Evolutionary conservation across 2,888 invertebrate genomes (phyloP).

Genomic region (Crematogaster levior): DNA sequence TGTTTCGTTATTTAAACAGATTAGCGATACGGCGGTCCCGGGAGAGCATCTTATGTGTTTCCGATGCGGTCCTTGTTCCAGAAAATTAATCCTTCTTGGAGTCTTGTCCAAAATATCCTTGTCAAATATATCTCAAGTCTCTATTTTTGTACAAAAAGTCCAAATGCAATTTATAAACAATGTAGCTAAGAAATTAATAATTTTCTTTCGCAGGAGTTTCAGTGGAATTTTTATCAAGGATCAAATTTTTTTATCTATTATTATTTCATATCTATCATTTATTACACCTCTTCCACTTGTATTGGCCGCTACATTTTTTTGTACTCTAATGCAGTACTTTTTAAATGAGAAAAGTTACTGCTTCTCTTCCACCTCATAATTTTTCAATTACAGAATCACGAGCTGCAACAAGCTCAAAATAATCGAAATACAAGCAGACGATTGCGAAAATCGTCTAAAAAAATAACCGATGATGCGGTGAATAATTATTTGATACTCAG

Average conservation of each 20-base stretch:
- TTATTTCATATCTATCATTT: neutral
- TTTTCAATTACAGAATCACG: conserved; percentile 17
- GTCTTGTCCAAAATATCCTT: conserved; percentile 54
- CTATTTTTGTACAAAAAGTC: neutral
- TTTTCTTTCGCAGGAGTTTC: neutral
- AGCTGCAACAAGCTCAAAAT: neutral
- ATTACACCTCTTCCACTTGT: neutral
- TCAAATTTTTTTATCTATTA: neutral
- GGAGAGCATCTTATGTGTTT: conserved; percentile 83
- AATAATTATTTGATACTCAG: conserved; percentile 48
- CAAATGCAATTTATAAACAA: neutral
- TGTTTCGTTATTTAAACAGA: conserved; percentile 86
- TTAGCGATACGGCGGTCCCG: conserved; percentile 82
- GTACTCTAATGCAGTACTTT: neutral
- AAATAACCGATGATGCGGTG: conserved; percentile 8
- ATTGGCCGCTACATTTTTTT: neutral
- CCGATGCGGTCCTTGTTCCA: conserved; percentile 79
- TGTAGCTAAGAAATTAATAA: neutral
- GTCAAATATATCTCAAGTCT: neutral
- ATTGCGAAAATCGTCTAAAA: conserved; percentile 1
- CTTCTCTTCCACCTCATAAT: neutral
- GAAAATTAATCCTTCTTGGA: conserved; percentile 82
- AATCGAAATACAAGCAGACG: neutral
- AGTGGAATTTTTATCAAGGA: neutral
- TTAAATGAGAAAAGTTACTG: neutral